Base-by-base conservation (phyloP, 1,140 invertebrate genomes). In the Nebria ingens region DNA sequence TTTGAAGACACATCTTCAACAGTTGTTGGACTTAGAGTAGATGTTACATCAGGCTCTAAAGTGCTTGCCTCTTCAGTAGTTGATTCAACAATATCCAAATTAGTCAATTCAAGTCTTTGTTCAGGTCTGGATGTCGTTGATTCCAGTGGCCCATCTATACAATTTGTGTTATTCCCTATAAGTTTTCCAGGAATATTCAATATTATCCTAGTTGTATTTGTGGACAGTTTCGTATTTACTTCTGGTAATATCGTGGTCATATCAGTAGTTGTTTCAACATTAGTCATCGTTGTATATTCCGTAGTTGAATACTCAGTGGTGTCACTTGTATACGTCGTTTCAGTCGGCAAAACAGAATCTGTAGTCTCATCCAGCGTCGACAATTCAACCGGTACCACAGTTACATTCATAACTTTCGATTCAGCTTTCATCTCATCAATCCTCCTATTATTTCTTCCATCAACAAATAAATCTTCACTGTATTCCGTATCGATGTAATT, bases 391-490 rank as follows among this genome's bases (percentile, higher is more conserved):
- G 51, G 1, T 6, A 9, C 23, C 13, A 23, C 6, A 4, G 2
- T 23, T 23, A 1, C 2, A 21, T 21, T 34, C 25, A 34, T 34
- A 34, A 34, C n/a, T 34, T 34, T n/a, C 25, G n/a, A 34, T 34
- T 34, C n/a, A 34, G 25, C 6, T 34, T 34, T n/a, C n/a, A 34
- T n/a, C 6, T 21, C 15, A 52, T 60, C 34, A 2, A 57, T 25
- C 34, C 53, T 57, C 23, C 53, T 55, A 42, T 61, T 59, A n/a
- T 57, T 42, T 45, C 52, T 58, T 12, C 38, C 57, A 45, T 62
- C 58, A n/a, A 59, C 21, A 2, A 57, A 53, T 1, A 19, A 4
- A 1, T 20, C 20, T 21, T 52, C 51, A 13, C 21, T 17, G 12
- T 3, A 21, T 2, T 17, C 19, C 19, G 1, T 2, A 52, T 52